phyloP scores from a whole-genome alignment of 2,113 vertebrate species.

The Mormyrus iriodes region DNA sequence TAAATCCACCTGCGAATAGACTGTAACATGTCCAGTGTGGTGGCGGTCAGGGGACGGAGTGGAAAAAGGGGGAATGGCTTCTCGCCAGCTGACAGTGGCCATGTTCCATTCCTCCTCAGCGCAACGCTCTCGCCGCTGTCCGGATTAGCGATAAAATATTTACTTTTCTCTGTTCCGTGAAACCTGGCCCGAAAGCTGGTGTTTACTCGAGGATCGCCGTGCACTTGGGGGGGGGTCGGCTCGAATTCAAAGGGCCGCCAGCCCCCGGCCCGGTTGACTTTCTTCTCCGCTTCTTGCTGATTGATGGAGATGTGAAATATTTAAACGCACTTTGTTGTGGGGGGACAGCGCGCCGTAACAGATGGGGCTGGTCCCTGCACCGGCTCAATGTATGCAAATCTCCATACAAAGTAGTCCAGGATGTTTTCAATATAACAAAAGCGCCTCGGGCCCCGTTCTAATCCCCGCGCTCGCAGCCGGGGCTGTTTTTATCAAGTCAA shows the following conservation, averaged over 20 bases:
- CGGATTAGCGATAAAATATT: constrained; percentile 44
- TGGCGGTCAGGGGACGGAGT: no score
- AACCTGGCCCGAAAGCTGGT: constrained; percentile 56
- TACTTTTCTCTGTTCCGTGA: constrained; percentile 50
- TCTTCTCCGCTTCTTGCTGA: constrained; percentile 46
- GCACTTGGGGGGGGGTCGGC: constrained; percentile 64
- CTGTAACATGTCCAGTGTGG: not conserved
- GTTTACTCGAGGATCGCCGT: constrained; percentile 63
- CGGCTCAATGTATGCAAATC: constrained; percentile 81
- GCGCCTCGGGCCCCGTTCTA: constrained; percentile 90
- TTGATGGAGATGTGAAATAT: constrained; percentile 75
- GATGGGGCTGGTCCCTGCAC: constrained; percentile 78
- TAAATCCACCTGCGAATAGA: not conserved
- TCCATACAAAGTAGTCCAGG: constrained; percentile 86
- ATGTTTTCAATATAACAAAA: constrained; percentile 88
- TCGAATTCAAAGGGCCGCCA: constrained; percentile 67
- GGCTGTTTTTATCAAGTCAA: constrained; percentile 93
- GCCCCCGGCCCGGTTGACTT: constrained; percentile 46
- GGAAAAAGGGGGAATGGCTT: not conserved
- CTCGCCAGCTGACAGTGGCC: not conserved
- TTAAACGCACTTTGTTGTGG: constrained; percentile 82
- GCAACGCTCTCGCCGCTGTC: not conserved
- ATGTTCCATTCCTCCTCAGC: not conserved
- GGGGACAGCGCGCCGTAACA: constrained; percentile 79
- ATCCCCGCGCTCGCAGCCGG: constrained; percentile 81